Conservation (phyloP, 2,797 vertebrate genomes). For the Sebastes hubbsi region DNA sequence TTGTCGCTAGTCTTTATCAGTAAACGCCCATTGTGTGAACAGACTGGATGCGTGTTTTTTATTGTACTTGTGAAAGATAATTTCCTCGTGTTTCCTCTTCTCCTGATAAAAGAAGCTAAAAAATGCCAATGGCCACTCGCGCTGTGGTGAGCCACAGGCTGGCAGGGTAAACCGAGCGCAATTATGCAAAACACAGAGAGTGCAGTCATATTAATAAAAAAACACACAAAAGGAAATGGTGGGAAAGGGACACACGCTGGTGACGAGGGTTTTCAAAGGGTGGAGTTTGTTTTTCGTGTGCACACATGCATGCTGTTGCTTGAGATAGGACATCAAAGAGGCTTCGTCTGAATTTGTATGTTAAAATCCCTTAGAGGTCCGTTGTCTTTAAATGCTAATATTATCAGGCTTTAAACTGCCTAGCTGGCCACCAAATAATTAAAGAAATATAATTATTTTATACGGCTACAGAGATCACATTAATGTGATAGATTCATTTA, state of each 20-base stretch:
- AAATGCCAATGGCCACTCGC: conserved; percentile 35
- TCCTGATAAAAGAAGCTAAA: conserved; percentile 18
- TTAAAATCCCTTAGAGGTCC: conserved; percentile 12
- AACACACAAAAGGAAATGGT: conserved; percentile 24
- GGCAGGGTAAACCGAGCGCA: conserved; percentile 27
- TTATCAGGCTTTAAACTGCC: conserved; percentile 3
- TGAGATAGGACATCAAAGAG: conserved; percentile 31
- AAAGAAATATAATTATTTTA: background rate
- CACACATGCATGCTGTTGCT: background rate
- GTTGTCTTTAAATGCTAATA: conserved; percentile 23
- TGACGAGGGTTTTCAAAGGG: conserved; percentile 33
- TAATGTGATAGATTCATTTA: background rate
- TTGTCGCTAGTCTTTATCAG: conserved; percentile 52
- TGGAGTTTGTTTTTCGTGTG: conserved; percentile 10
- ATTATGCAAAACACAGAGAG: conserved; percentile 60
- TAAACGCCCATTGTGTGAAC: conserved; percentile 28
- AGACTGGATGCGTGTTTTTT: conserved; percentile 4
- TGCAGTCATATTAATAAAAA: conserved; percentile 18
- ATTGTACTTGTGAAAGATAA: conserved; percentile 38
- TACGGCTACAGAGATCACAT: background rate
- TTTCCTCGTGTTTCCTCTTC: conserved; percentile 33
- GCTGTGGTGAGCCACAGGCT: conserved; percentile 42
- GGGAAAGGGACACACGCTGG: conserved; percentile 22
- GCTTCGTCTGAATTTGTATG: conserved; percentile 5
- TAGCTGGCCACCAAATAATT: background rate